These are phyloP conservation scores for Panagrolaimus sp. DNA, from an alignment of 1,140 invertebrate genomes.

Conservation along the genomic window DNA sequence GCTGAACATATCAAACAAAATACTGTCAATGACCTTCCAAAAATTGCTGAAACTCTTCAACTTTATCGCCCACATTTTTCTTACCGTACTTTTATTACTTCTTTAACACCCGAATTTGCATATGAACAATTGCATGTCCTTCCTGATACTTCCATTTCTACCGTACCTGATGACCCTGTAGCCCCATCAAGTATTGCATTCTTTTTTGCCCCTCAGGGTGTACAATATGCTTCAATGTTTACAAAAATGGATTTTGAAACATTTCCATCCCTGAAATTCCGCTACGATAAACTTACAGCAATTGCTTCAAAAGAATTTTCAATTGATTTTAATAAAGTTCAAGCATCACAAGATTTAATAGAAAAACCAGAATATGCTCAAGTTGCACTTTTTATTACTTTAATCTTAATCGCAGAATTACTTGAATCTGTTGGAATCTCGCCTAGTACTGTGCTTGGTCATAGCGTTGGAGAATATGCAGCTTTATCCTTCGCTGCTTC, in stretches of 20 bases:
- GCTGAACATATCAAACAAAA: slow-evolving; percentile 22
- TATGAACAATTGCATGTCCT: neutral
- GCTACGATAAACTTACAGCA: neutral
- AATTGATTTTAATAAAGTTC: neutral
- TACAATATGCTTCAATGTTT: slow-evolving; percentile 47
- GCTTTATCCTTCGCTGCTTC: slow-evolving; percentile 32
- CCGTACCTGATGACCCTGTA: neutral
- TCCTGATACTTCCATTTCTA: neutral
- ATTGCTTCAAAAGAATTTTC: neutral
- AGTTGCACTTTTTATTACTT: slow-evolving; percentile 37
- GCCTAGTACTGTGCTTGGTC: slow-evolving; percentile 39
- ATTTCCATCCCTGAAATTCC: neutral
- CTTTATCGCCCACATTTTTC: neutral
- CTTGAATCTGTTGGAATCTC: slow-evolving; percentile 23
- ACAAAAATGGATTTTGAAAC: slow-evolving; percentile 13
- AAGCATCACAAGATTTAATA: neutral
- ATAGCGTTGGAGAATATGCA: slow-evolving; percentile 49
- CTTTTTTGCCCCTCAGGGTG: slow-evolving; percentile 50
- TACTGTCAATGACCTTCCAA: slow-evolving; percentile 17
- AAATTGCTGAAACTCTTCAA: neutral
- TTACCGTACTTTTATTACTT: slow-evolving; percentile 9
- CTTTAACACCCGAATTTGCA: neutral
- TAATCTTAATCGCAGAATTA: slow-evolving; percentile 21
- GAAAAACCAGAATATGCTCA: slow-evolving; percentile 32
- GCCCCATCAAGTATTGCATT: slow-evolving; percentile 32